Evolutionary conservation across 2,888 invertebrate species (phyloP).

Genomic region (Orthonychiurus folsomi): DNA sequence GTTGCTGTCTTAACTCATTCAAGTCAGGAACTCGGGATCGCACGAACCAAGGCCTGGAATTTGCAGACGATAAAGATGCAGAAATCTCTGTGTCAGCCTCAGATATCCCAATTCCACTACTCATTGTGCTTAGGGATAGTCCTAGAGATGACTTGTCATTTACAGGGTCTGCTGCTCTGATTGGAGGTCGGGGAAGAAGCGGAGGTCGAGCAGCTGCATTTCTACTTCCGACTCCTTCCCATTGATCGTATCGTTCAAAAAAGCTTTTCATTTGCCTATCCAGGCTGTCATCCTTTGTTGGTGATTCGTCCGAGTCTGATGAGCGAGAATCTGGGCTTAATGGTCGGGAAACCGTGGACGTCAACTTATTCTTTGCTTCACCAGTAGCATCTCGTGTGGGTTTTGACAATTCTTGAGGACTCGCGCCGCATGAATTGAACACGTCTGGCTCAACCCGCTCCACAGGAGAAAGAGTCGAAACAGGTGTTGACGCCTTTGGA

Average conservation of each 20-base stretch:
- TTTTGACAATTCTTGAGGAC: background rate
- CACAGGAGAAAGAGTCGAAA: background rate
- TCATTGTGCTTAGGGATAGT: too few relatives aligned
- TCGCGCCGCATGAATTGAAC: background rate
- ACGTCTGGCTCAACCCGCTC: background rate
- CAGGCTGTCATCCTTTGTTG: conserved; percentile 54
- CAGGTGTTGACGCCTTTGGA: too few relatives aligned
- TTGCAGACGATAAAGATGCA: background rate
- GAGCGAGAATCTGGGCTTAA: too few relatives aligned
- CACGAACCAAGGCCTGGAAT: conserved; percentile 16
- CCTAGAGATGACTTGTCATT: too few relatives aligned
- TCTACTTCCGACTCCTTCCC: conserved; percentile 54
- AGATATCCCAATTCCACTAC: background rate
- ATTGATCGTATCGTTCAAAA: conserved; percentile 86
- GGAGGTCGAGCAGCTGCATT: conserved; percentile 50
- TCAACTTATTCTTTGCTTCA: conserved; percentile 42
- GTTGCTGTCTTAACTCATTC: conserved; percentile 67
- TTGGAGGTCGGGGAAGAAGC: conserved; percentile 2
- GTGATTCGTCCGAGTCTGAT: conserved; percentile 60
- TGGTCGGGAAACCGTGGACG: too few relatives aligned
- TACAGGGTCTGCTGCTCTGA: background rate
- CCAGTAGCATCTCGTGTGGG: conserved; percentile 44
- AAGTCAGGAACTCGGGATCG: conserved; percentile 64
- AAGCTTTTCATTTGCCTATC: conserved; percentile 86
- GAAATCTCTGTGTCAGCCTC: background rate